Evolutionary conservation across 2,113 vertebrate genomes (phyloP).

Genomic region (Cryptomyrus ogoouensis): DNA sequence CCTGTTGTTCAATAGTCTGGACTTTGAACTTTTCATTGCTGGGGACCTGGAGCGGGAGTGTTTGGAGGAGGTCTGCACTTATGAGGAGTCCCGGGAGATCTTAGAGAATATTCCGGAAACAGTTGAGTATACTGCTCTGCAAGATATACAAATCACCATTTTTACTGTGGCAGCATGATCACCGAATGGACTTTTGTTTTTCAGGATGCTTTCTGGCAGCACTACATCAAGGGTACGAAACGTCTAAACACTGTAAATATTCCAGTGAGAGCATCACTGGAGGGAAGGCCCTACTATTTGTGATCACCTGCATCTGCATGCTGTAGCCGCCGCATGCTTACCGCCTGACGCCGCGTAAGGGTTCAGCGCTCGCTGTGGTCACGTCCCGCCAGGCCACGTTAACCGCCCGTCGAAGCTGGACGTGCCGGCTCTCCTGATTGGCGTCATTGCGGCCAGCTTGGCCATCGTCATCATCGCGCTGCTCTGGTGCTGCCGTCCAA

Average conservation of each 20-base stretch:
- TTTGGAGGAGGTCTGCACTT: slow-evolving; percentile 67
- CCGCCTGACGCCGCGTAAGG: background rate
- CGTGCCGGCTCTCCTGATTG: slow-evolving; percentile 62
- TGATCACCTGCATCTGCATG: background rate
- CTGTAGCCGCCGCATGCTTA: background rate
- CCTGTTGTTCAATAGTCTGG: slow-evolving; percentile 68
- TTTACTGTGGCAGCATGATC: too few species aligned
- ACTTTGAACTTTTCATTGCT: slow-evolving; percentile 64
- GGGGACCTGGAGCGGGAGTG: slow-evolving; percentile 72
- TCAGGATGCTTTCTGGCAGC: slow-evolving; percentile 65
- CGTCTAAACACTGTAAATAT: background rate
- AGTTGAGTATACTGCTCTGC: slow-evolving; percentile 40
- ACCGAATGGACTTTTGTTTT: background rate
- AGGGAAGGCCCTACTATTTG: background rate
- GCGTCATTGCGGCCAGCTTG: slow-evolving; percentile 62
- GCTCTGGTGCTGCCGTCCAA: slow-evolving; percentile 60
- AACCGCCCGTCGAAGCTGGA: slow-evolving; percentile 50
- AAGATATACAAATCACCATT: background rate
- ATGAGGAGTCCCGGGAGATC: slow-evolving; percentile 71
- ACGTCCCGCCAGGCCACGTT: background rate
- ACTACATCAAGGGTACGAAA: slow-evolving; percentile 59
- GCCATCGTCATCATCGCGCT: slow-evolving; percentile 57
- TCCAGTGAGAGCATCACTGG: background rate
- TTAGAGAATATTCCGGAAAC: slow-evolving; percentile 61
- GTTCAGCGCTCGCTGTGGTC: background rate